Base-by-base conservation (phyloP, 2,797 vertebrate species). In the Galago senegalensis region DNA sequence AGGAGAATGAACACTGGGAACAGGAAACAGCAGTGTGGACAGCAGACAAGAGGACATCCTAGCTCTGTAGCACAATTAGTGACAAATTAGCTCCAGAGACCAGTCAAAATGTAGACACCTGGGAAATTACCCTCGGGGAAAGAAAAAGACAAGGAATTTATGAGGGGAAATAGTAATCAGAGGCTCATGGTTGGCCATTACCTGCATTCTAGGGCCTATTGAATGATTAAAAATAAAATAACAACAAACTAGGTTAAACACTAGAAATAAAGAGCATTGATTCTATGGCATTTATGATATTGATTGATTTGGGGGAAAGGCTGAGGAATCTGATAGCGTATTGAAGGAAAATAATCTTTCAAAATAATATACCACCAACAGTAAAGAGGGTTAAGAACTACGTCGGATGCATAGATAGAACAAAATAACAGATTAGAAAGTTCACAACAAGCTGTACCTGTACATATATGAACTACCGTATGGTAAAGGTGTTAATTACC, bases 191-290 rank as follows among this genome's bases (percentile, higher is more conserved):
- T 65, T 85, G 80, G 25, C 2, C 2, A 29, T 49, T 67, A 25
- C 29, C 27, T 40, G 20, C 40, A 65, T 88, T 89, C 34, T 20
- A 1, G 67, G 34, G 20, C n/a, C 7, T 29, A 65, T 11, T 83
- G 70, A 90, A 46, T 58, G 10, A 89, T 43, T 70, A 65, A n/a
- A n/a, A n/a, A n/a, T n/a, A n/a, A 90, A 87, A 90, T 49, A 73
- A 70, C 18, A 79, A 70, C 17, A 77, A 81, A 76, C 40, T 73
- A 56, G 23, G 25, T 72, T 75, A 87, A 60, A 70, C 5, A 25
- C 29, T 11, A 58, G 34, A 20, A 34, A 94, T 60, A 73, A 65
- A 75, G 0, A 37, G 40, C 21, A 5, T 75, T 63, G 7, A 49
- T 67, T 13, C 4, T 63, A 70, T 46, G 46, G n/a, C 34, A 29